phyloP scores from a whole-genome alignment of 2,797 vertebrate genomes.

The Aulostomus chinensis region DNA sequence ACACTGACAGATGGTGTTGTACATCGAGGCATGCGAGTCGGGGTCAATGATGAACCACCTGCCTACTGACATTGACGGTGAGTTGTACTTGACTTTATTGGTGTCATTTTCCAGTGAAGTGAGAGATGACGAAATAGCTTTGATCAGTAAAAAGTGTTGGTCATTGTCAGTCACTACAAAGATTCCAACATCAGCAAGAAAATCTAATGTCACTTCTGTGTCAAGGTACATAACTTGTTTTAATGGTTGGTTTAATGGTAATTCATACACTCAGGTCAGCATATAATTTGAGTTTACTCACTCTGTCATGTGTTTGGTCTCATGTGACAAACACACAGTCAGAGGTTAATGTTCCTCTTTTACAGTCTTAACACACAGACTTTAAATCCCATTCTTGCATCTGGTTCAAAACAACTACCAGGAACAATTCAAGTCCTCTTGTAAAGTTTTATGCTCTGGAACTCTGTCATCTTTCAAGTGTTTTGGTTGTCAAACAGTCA shows the following conservation, averaged over 20 bases:
- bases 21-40: slow-evolving; percentile 97
- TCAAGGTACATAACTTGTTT: neutral
- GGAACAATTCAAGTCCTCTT: no score
- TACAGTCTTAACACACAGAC: no score
- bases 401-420: no score
- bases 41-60: slow-evolving; percentile 96
- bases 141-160: neutral
- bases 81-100: slow-evolving; percentile 44
- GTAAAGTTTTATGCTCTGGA: no score
- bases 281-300: neutral
- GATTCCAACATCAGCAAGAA: neutral
- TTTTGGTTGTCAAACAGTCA: no score
- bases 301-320: slow-evolving; percentile 25
- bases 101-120: slow-evolving; percentile 6
- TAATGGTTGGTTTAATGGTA: neutral
- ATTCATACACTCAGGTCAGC: slow-evolving; percentile 16
- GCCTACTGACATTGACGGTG: slow-evolving; percentile 87
- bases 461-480: no score
- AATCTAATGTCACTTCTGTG: neutral
- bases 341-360: no score
- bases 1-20: slow-evolving; percentile 91
- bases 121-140: neutral
- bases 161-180: neutral
- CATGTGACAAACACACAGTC: slow-evolving; percentile 51
- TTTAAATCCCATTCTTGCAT: no score